Base-by-base conservation (phyloP, 2,888 invertebrate species). In the Gari tellinella region DNA sequence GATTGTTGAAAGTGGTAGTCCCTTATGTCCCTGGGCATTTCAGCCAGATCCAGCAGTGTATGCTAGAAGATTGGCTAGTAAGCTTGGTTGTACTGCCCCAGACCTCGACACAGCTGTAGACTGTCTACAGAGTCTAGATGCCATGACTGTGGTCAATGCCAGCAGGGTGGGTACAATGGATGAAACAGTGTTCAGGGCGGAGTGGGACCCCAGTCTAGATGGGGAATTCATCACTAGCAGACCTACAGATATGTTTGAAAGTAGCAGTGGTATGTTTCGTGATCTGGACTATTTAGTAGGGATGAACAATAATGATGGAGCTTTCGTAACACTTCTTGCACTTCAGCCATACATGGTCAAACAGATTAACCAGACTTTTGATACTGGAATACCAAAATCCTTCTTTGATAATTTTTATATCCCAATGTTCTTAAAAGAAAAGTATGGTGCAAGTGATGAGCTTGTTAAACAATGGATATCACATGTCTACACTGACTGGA, bases 11-110 rank as follows among this genome's bases (percentile, higher is more conserved):
- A 97, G 97, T 41, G 98, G 98, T 4, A 95, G 96, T 37, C 96
- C 98, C 1, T 96, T 97, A 0, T 96, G 96, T 8, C 97, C 97
- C 0, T 98, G 98, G 98, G 97, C 97, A 8, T 95, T 97, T 77
- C 94, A 96, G 62, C 95, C 97, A 86, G 96, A 97, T 85, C 88
- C 88, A 3, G 95, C 84, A 56, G 95, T 95, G 85, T 96, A 97
- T 80, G 96, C 96, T 4, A 93, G 96, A 64, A 94, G 96, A 67
- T 93, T 97, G 81, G 97, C 97, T 19, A 96, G 96, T 93, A 95
- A 96, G 10, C 95, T 97, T 43, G 94, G 95, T 73, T 97, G 97
- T 45, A 94, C 95, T 73, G 96, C 97, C 14, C 21, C 46, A 5
- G 46, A 64, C 12, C 53, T 75, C 58, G 94, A 95, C 85, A 93